A percentile compares a stretch with the other conserved stretches of the same genome.
phyloP scores from a whole-genome alignment of 2,797 vertebrate genomes.

The Coranthus polyacanthus region DNA sequence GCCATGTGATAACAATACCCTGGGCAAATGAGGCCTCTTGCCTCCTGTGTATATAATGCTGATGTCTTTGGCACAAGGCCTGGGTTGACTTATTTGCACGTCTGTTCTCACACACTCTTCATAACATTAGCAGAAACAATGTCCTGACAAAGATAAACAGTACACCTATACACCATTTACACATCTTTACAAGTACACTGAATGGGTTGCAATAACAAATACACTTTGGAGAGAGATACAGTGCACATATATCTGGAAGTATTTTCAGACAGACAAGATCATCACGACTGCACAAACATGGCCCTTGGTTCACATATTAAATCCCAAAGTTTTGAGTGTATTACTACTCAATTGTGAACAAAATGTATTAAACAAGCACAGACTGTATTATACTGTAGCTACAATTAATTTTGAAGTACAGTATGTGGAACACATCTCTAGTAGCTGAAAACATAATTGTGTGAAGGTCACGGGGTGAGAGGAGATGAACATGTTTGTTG shows the following conservation, averaged over 20 bases:
- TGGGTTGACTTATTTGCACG: slow-evolving; percentile 31
- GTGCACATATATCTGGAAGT: slow-evolving; percentile 10
- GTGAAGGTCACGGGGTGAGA: slow-evolving; percentile 61
- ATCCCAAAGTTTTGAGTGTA: slow-evolving; percentile 4
- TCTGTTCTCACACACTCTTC: slow-evolving; percentile 27
- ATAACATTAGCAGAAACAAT: slow-evolving; percentile 21
- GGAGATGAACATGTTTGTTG: slow-evolving; percentile 40
- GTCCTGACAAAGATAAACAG: slow-evolving; percentile 8
- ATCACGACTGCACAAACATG: slow-evolving; percentile 9
- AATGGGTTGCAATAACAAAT: slow-evolving; percentile 19
- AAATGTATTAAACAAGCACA: slow-evolving; percentile 32
- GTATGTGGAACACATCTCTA: slow-evolving; percentile 41
- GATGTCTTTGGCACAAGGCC: slow-evolving; percentile 5
- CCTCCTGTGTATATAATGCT: slow-evolving; percentile 21
- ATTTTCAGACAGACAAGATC: slow-evolving; percentile 26
- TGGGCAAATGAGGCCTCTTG: slow-evolving; percentile 8
- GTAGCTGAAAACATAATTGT: slow-evolving; percentile 47
- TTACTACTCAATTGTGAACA: slow-evolving; percentile 7
- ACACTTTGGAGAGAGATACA: slow-evolving; percentile 21
- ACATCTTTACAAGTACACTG: slow-evolving; percentile 9
- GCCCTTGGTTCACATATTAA: slow-evolving; percentile 9
- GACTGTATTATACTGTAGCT: slow-evolving; percentile 13
- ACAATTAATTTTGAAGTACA: slow-evolving; percentile 50
- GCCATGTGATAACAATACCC: slow-evolving; percentile 25
- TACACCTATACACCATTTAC: slow-evolving; percentile 10